phyloP scores from a whole-genome alignment of 2,113 vertebrate species.

The Neolamprologus brichardi region DNA sequence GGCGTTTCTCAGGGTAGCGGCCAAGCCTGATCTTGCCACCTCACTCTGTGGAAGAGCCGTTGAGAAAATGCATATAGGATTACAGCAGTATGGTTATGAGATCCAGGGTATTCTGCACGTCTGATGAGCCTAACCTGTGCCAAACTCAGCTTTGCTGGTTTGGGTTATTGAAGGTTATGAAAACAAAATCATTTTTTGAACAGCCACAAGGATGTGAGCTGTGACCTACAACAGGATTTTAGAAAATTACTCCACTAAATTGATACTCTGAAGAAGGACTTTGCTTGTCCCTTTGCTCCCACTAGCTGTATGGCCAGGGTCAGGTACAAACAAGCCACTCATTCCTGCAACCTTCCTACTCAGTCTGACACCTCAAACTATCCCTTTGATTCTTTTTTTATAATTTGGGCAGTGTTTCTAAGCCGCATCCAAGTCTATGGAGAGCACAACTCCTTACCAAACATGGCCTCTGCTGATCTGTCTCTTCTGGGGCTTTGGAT shows the following conservation, averaged over 20 bases:
- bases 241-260: background rate
- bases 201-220: background rate
- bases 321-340: background rate
- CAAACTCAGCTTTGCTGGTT: background rate
- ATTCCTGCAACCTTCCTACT: background rate
- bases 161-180: background rate
- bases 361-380: background rate
- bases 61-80: constrained; percentile 9
- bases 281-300: background rate
- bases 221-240: background rate
- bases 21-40: background rate
- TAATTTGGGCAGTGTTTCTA: background rate
- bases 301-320: background rate
- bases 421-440: background rate
- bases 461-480: constrained; percentile 8
- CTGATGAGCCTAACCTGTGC: background rate
- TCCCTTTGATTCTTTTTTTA: background rate
- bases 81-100: background rate
- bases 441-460: constrained; percentile 1
- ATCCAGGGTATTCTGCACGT: background rate
- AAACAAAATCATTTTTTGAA: background rate
- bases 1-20: background rate
- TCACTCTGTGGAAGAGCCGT: background rate
- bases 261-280: background rate
- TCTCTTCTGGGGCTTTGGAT: constrained; percentile 1